Base-by-base conservation (phyloP, 2,113 vertebrate genomes). In the Agelaius phoeniceus region DNA sequence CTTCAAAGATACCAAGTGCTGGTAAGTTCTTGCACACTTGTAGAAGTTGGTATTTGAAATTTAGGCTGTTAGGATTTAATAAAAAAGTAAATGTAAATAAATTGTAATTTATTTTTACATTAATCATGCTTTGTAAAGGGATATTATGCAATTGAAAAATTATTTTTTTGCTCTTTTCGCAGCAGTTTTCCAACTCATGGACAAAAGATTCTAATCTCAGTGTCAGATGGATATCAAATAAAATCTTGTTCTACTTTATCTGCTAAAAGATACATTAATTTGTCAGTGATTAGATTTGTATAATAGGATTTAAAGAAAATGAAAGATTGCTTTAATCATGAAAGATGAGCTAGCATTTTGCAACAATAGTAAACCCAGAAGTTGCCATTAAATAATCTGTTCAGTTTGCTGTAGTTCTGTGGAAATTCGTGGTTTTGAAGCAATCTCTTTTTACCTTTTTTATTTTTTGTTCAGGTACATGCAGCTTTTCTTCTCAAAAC, bases 11-110 rank as follows among this genome's bases (percentile, higher is more conserved):
- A 5, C 96, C 96, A 80, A 92, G 49, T 91, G 61, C 94, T 73
- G 97, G 98, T 99, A 97, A 84, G 98, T 98, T 92, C 63, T 92
- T 66, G 35, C 33, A 15, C n/a, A 21, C 22, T 84, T 62, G 46
- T 58, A 62, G 63, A 62, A 83, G 26, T 37, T 67, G 21, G 17
- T 58, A 24, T 44, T 91, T 92, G 74, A 79, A 73, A 73, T 54
- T 55, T 48, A 67, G 51, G 9, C 31, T 78, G 10, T 65, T 48
- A 5, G 10, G 33, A 52, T 92, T 92, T 86, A 12, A 44, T 59
- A 48, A 78, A 57, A 59, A 77, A 55, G 27, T 48, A 83, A 68
- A 61, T 54, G 6, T 65, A 85, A 79, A 22, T 21, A 73, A 75
- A 28, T 12, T 51, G 16, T 30, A 24, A 2, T 11, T 75, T 52